These are phyloP conservation scores for Phoxinus phoxinus DNA, from an alignment of 2,113 vertebrate species.

Conservation along the genomic window DNA sequence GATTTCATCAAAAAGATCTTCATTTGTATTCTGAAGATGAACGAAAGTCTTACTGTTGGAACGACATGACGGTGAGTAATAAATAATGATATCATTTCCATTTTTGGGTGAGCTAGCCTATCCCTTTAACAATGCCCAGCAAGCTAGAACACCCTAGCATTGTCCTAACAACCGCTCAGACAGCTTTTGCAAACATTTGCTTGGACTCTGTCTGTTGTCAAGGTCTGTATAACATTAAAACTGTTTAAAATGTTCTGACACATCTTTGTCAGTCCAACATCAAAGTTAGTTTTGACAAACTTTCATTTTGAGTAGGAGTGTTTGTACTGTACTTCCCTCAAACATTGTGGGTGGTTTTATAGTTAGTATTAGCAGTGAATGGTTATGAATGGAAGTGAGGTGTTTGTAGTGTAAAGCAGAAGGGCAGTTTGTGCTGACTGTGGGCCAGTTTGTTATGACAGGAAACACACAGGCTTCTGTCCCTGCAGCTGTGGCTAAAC, in stretches of 20 bases:
- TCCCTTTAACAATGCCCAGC: neutral
- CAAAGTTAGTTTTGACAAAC: neutral
- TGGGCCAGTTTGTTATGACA: conserved; percentile 53
- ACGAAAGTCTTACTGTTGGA: too few relatives aligned
- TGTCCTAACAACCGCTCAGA: neutral
- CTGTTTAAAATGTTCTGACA: neutral
- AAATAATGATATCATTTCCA: too few relatives aligned
- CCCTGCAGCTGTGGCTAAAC: conserved; percentile 26
- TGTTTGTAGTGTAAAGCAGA: conserved; percentile 6
- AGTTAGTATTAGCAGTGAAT: neutral
- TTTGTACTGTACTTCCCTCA: neutral
- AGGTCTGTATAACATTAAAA: too few relatives aligned
- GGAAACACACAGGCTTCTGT: conserved; percentile 50
- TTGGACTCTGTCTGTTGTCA: too few relatives aligned
- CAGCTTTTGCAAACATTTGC: too few relatives aligned
- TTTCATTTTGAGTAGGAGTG: neutral
- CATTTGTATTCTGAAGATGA: too few relatives aligned
- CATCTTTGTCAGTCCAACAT: neutral
- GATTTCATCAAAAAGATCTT: too few relatives aligned
- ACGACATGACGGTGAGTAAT: too few relatives aligned
- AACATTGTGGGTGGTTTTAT: neutral
- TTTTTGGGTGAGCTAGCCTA: too few relatives aligned
- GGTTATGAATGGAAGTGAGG: neutral
- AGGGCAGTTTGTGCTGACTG: conserved; percentile 56
- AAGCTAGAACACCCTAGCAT: neutral